A percentile compares a stretch with the other conserved stretches of the same genome.
These are phyloP conservation scores for Melanerpes formicivorus DNA, from an alignment of 2,113 vertebrate genomes.

Conservation along the genomic window DNA sequence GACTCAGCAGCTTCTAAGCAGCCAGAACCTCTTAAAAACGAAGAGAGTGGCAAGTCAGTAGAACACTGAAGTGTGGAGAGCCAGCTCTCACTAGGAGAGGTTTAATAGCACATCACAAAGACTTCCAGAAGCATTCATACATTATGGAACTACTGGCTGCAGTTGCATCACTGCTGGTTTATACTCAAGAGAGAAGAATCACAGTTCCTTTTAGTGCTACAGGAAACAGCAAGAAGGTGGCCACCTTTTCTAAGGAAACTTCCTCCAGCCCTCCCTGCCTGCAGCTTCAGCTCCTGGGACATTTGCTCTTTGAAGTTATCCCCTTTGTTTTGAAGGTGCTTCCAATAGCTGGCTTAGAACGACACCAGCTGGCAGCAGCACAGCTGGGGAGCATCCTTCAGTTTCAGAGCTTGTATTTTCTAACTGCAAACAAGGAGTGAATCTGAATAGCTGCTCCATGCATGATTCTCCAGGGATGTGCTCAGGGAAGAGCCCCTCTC, in stretches of 20 bases:
- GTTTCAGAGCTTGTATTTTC: not conserved
- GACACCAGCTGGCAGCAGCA: slow-evolving; percentile 57
- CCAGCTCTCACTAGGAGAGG: not conserved
- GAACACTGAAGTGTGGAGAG: not conserved
- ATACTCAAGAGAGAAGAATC: not conserved
- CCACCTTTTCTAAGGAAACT: not conserved
- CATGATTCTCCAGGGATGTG: not conserved
- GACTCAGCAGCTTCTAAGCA: not conserved
- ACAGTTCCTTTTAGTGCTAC: not conserved
- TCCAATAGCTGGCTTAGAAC: not conserved
- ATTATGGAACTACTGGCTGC: not conserved
- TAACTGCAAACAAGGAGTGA: not conserved
- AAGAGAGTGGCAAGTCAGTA: not conserved
- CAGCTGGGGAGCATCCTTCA: not conserved
- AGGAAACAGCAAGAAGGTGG: not conserved
- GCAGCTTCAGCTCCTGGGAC: not conserved
- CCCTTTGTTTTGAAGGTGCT: not conserved
- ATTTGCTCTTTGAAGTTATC: not conserved
- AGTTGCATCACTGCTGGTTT: not conserved
- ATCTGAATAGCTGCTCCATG: not conserved
- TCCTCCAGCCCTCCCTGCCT: accelerated
- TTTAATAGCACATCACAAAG: not conserved
- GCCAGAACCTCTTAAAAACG: not conserved
- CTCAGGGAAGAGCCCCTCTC: not conserved
- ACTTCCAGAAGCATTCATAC: not conserved